Evolutionary conservation across 2,113 vertebrate genomes (phyloP).

Genomic region (Melanotaenia duboulayi): DNA sequence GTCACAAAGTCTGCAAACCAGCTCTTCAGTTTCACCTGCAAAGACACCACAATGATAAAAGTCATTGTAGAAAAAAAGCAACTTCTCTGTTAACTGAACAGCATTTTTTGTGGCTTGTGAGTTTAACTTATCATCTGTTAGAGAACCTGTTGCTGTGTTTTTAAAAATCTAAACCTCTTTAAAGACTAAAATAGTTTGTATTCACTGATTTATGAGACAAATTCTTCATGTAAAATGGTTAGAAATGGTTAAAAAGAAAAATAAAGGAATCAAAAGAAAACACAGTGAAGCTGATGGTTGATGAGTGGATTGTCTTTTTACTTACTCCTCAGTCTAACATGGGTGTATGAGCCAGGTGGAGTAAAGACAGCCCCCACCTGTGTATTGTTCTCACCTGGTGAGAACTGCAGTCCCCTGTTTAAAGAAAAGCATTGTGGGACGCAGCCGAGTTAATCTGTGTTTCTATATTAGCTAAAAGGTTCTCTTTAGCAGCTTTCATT

Average conservation of each 20-base stretch:
- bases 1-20: background rate
- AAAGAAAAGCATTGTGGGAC: slow-evolving; percentile 69
- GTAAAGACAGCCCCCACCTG: slow-evolving; percentile 60
- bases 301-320: slow-evolving; percentile 22
- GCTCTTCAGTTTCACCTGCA: background rate
- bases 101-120: background rate
- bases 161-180: background rate
- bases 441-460: slow-evolving; percentile 65
- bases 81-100: background rate
- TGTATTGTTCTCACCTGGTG: slow-evolving; percentile 73
- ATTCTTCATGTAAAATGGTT: background rate
- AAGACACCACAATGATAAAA: background rate
- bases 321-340: slow-evolving; percentile 1
- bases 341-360: slow-evolving; percentile 63
- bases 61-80: background rate
- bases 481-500: slow-evolving; percentile 59
- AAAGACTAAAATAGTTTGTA: no score
- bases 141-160: background rate
- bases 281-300: background rate
- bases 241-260: background rate
- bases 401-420: slow-evolving; percentile 65
- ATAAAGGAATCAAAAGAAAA: background rate
- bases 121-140: no score
- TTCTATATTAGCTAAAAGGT: slow-evolving; percentile 69
- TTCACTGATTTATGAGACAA: background rate